Evolutionary conservation across 1,140 invertebrate genomes (phyloP).

Genomic region (Bombus cullumanus): DNA sequence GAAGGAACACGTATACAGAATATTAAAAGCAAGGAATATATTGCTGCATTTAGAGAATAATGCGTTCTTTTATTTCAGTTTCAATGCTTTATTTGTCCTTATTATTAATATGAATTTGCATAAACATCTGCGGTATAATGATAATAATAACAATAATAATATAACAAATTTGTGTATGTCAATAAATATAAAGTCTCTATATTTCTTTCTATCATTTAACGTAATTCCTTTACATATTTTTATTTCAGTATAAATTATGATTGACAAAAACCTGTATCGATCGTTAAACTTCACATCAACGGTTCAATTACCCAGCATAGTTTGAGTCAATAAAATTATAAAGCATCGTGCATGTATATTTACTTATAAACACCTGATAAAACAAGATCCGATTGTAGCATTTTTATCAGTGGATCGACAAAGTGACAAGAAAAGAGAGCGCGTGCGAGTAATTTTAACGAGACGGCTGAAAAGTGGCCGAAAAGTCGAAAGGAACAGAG

Average conservation of each 20-base stretch:
- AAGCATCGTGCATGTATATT: not conserved
- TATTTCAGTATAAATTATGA: not conserved
- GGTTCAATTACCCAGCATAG: not conserved
- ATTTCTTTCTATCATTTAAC: not conserved
- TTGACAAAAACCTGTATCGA: not conserved
- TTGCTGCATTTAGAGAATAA: too few species aligned
- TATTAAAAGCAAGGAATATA: too few species aligned
- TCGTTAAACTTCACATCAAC: not conserved
- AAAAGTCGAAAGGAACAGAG: conserved; percentile 19
- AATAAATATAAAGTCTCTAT: too few species aligned
- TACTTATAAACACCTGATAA: not conserved
- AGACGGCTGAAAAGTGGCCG: conserved; percentile 12
- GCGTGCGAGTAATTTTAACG: not conserved
- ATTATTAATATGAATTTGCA: too few species aligned
- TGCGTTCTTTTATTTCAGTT: too few species aligned
- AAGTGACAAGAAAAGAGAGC: not conserved
- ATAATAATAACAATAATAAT: too few species aligned
- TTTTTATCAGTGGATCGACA: not conserved
- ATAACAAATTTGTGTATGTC: too few species aligned
- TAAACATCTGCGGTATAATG: too few species aligned
- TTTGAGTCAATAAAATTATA: not conserved
- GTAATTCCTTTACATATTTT: not conserved
- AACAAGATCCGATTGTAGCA: not conserved
- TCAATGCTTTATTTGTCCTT: too few species aligned
- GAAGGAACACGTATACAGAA: too few species aligned